phyloP scores from a whole-genome alignment of 2,113 vertebrate genomes.

The Isichthys henryi region DNA sequence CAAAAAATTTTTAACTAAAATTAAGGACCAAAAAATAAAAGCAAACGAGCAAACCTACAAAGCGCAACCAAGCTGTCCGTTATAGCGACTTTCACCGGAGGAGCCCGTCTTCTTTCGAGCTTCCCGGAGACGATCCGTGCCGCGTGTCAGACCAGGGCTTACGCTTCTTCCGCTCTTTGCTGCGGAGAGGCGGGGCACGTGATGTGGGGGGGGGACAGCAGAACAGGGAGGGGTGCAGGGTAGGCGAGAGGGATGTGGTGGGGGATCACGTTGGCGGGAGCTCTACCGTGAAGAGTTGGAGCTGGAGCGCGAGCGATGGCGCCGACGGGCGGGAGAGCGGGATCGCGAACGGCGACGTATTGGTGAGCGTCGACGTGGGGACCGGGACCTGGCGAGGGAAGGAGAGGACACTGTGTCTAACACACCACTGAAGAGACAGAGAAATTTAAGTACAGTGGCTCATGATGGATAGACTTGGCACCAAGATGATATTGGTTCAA shows the following conservation, averaged over 20 bases:
- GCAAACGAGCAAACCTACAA: background rate
- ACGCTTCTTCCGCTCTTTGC: constrained; percentile 12
- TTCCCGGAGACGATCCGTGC: background rate
- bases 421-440: background rate
- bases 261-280: constrained; percentile 12
- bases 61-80: background rate
- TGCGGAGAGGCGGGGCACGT: constrained; percentile 5
- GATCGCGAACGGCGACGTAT: constrained; percentile 82
- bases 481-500: background rate
- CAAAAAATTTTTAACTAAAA: background rate
- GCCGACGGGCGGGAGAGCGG: constrained; percentile 83
- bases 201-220: background rate
- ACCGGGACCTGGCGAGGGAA: constrained; percentile 71
- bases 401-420: background rate
- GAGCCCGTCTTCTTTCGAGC: background rate
- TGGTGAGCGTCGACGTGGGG: constrained; percentile 85
- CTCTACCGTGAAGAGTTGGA: constrained; percentile 93
- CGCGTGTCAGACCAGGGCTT: constrained; percentile 9
- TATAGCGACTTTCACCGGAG: background rate
- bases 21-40: background rate
- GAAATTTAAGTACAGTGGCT: background rate
- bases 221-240: background rate
- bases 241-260: background rate
- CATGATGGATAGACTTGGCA: background rate
- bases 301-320: constrained; percentile 92